Conservation (phyloP, 2,888 invertebrate genomes). For the Aphelenchoides bicaudatus region DNA sequence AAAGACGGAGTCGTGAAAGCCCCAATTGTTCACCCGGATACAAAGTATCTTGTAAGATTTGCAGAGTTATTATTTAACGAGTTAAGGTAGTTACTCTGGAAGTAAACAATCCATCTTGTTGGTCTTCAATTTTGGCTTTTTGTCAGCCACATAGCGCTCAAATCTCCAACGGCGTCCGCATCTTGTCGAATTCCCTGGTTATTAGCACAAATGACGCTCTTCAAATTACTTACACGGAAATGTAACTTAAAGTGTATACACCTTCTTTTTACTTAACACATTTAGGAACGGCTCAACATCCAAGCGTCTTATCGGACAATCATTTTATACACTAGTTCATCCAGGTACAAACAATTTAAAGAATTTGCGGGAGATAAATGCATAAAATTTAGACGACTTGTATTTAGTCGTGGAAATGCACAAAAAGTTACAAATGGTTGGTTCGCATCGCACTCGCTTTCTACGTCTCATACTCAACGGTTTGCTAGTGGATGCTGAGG, state of each 20-base stretch:
- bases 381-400: too few relatives aligned
- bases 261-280: not conserved
- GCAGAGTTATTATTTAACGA: not conserved
- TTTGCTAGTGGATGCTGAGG: too few relatives aligned
- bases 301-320: not conserved
- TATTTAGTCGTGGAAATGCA: constrained; percentile 1
- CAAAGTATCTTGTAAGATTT: constrained; percentile 29
- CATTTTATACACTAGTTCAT: not conserved
- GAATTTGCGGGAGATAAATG: too few relatives aligned
- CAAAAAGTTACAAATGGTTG: not conserved
- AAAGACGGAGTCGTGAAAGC: constrained; percentile 45
- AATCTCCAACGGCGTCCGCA: constrained; percentile 23
- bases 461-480: constrained; percentile 9
- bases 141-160: constrained; percentile 25
- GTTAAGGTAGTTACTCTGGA: constrained; percentile 13
- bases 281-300: not conserved
- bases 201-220: constrained; percentile 20
- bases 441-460: constrained; percentile 6
- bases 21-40: constrained; percentile 39
- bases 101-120: not conserved
- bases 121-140: constrained; percentile 20
- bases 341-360: too few relatives aligned
- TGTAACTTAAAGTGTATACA: constrained; percentile 17
- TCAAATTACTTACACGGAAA: constrained; percentile 18
- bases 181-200: constrained; percentile 15